Percentiles rank a stretch among this genome's conserved stretches.
Conservation (phyloP, 2,113 vertebrate species). For the Bos javanicus region DNA sequence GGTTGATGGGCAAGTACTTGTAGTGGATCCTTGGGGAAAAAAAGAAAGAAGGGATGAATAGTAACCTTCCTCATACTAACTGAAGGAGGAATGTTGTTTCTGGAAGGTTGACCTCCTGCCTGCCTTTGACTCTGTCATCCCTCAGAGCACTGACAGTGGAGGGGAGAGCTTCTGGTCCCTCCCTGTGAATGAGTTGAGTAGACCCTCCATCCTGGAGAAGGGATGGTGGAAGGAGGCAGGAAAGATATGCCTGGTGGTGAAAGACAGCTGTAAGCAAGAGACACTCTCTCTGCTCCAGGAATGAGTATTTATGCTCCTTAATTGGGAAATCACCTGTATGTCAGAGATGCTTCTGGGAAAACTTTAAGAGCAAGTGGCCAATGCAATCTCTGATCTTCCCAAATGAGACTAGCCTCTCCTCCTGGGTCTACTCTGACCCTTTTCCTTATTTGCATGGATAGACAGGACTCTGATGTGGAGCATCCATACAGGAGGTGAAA, state of each 20-base stretch:
- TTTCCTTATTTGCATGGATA: background rate
- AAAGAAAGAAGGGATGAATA: background rate
- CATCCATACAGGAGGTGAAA: background rate
- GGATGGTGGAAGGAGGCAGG: accelerated
- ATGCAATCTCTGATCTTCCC: no score
- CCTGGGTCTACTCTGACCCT: no score
- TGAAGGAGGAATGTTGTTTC: no score
- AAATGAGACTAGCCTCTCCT: no score
- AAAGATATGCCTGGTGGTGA: background rate
- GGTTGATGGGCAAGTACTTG: background rate
- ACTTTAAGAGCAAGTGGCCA: no score
- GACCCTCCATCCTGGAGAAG: accelerated
- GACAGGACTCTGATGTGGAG: background rate
- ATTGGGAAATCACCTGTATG: no score
- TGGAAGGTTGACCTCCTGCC: no score
- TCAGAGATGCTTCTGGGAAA: no score
- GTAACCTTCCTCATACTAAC: no score
- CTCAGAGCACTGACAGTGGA: no score
- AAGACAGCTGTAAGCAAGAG: background rate
- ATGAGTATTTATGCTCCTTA: accelerated
- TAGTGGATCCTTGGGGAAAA: background rate
- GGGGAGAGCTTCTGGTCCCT: background rate
- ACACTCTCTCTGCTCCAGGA: accelerated
- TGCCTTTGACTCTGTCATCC: no score
- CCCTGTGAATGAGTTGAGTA: accelerated